Evolutionary conservation across 2,888 invertebrate species (phyloP).

Genomic region (Scaptomyza caliginosa): DNA sequence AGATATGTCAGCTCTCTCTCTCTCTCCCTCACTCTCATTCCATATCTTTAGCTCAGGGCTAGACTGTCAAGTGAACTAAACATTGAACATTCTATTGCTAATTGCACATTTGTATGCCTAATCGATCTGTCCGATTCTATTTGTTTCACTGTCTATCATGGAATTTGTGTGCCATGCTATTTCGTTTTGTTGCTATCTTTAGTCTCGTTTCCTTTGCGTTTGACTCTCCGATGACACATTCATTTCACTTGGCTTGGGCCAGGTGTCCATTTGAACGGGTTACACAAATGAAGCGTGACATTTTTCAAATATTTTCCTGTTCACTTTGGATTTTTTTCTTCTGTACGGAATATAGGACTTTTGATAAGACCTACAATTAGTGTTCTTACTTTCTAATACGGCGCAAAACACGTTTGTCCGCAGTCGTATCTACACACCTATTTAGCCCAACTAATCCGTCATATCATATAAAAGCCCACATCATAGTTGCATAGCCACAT

Average conservation of each 20-base stretch:
- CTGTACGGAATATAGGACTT: background rate
- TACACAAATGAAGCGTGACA: constrained; percentile 75
- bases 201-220: background rate
- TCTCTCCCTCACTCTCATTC: too few relatives aligned
- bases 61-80: constrained; percentile 31
- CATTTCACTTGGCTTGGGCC: constrained; percentile 50
- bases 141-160: constrained; percentile 61
- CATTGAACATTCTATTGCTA: constrained; percentile 39
- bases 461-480: constrained; percentile 32
- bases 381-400: constrained; percentile 36
- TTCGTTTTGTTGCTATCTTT: constrained; percentile 16
- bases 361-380: constrained; percentile 9
- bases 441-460: constrained; percentile 33
- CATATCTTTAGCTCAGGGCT: constrained; percentile 7
- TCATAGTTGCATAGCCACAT: constrained; percentile 2
- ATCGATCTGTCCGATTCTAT: constrained; percentile 73
- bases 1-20: constrained; percentile 7
- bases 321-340: constrained; percentile 32
- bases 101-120: constrained; percentile 79
- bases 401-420: too few relatives aligned
- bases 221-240: constrained; percentile 43
- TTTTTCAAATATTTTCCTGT: constrained; percentile 64
- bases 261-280: constrained; percentile 73
- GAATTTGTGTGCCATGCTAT: constrained; percentile 68
- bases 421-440: constrained; percentile 15